Conservation (phyloP, 2,888 invertebrate species). For the Leptopilina myrica region DNA sequence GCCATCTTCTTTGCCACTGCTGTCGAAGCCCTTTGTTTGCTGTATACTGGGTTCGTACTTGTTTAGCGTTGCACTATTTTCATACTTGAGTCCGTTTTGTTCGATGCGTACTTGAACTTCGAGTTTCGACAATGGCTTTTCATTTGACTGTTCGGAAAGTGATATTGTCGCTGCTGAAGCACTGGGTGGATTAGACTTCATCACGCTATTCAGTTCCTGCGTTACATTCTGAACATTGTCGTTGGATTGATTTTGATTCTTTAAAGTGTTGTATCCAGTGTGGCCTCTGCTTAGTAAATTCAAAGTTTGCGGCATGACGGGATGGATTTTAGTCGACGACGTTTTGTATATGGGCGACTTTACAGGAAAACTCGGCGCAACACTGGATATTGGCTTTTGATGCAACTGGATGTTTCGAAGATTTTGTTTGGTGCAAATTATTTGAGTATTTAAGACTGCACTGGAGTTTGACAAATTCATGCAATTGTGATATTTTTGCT, state of each 20-base stretch:
- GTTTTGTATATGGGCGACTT: slow-evolving; percentile 87
- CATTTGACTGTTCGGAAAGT: slow-evolving; percentile 54
- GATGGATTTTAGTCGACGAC: slow-evolving; percentile 88
- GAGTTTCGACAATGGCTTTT: slow-evolving; percentile 44
- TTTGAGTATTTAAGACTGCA: slow-evolving; percentile 65
- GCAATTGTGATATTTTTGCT: slow-evolving; percentile 79
- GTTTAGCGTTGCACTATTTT: slow-evolving; percentile 51
- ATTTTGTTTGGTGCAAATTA: slow-evolving; percentile 57
- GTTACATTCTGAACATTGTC: slow-evolving; percentile 50
- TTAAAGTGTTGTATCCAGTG: slow-evolving; percentile 52
- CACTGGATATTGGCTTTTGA: slow-evolving; percentile 92
- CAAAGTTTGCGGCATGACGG: slow-evolving; percentile 87
- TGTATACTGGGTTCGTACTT: slow-evolving; percentile 58
- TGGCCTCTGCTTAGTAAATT: slow-evolving; percentile 73
- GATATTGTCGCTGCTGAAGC: slow-evolving; percentile 42
- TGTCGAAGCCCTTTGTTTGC: slow-evolving; percentile 1
- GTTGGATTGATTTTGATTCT: slow-evolving; percentile 54
- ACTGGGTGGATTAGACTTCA: slow-evolving; percentile 46
- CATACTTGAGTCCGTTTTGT: slow-evolving; percentile 63
- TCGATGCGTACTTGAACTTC: slow-evolving; percentile 64
- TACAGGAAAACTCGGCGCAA: slow-evolving; percentile 85
- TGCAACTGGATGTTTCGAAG: slow-evolving; percentile 75
- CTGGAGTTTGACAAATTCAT: slow-evolving; percentile 76
- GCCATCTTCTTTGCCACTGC: neutral
- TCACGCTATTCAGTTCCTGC: slow-evolving; percentile 64